Base-by-base conservation (phyloP, 2,113 vertebrate species). In the Calypte anna region DNA sequence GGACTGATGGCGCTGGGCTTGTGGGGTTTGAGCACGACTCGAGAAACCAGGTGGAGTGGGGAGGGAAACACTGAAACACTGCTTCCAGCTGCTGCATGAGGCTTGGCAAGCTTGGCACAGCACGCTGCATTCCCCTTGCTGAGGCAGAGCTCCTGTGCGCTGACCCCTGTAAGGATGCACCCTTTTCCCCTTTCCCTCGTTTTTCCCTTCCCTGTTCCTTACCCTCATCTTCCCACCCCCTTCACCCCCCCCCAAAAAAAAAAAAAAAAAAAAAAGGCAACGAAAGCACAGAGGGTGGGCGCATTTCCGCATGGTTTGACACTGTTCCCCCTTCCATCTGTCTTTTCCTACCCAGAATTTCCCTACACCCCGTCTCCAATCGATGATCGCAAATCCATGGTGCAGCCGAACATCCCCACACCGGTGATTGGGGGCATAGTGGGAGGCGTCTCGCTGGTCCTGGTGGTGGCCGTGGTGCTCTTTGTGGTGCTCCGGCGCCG, bases 261-360 rank as follows among this genome's bases (percentile, higher is more conserved):
- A 48, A 93, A 19, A 20, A 20, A 48, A 21, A 18, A 18, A 48
- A 93, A 51, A 68, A 76, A 55, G 83, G 86, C 86, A 92, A 84
- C 46, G 86, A 72, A 58, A 94, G 95, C 96, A 53, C 22, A 91
- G 97, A 98, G 98, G 98, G 93, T 82, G 91, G 93, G 98, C 96
- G 97, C 98, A 96, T 96, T 96, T 96, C 96, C 90, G 95, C 97
- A 96, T 98, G 98, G 98, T 98, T 98, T 99, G 99, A 99, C 98
- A 96, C 98, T 98, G 96, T 98, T 97, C 97, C 98, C 98, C 99
- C 98, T 99, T 98, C 98, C 99, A 97, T 99, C 98, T 99, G 99
- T 99, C 98, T 99, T 99, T 99, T 99, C 99, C 99, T 98, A 98
- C 98, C 99, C 99, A 99, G 99, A 99, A 97, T 98, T 98, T 98